Evolutionary conservation across 1,140 invertebrate genomes (phyloP).

Genomic region (Sitophilus oryzae): DNA sequence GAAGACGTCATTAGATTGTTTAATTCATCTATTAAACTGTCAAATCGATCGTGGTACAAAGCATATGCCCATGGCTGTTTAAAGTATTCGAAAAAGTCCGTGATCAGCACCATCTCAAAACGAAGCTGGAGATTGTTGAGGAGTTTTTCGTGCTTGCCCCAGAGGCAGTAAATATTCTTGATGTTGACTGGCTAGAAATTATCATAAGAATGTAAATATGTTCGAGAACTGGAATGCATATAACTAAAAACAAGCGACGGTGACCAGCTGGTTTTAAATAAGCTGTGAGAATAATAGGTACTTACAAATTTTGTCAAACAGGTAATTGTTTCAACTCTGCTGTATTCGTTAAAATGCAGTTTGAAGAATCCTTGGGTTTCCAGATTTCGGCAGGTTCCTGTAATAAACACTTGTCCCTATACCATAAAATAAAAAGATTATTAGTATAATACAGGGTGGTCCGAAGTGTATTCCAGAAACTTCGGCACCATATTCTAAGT

Average conservation of each 20-base stretch:
- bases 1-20: slow-evolving; percentile 28
- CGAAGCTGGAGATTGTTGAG: slow-evolving; percentile 54
- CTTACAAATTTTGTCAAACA: slow-evolving; percentile 52
- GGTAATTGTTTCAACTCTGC: slow-evolving; percentile 51
- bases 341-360: slow-evolving; percentile 50
- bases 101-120: slow-evolving; percentile 50
- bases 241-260: background rate
- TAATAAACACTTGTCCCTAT: slow-evolving; percentile 46
- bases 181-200: slow-evolving; percentile 25
- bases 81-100: slow-evolving; percentile 58
- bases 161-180: slow-evolving; percentile 49
- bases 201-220: background rate
- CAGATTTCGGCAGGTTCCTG: slow-evolving; percentile 42
- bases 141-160: slow-evolving; percentile 57
- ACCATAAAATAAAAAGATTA: too few relatives aligned
- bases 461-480: background rate
- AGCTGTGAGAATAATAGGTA: slow-evolving; percentile 10
- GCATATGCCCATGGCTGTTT: slow-evolving; percentile 55
- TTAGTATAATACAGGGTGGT: background rate
- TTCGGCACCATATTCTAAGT: too few relatives aligned
- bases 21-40: slow-evolving; percentile 43
- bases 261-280: too few relatives aligned
- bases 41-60: slow-evolving; percentile 54
- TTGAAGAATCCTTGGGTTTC: slow-evolving; percentile 50
- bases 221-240: background rate